Base-by-base conservation (phyloP, 2,888 invertebrate genomes). In the Galerucella nymphaeae region DNA sequence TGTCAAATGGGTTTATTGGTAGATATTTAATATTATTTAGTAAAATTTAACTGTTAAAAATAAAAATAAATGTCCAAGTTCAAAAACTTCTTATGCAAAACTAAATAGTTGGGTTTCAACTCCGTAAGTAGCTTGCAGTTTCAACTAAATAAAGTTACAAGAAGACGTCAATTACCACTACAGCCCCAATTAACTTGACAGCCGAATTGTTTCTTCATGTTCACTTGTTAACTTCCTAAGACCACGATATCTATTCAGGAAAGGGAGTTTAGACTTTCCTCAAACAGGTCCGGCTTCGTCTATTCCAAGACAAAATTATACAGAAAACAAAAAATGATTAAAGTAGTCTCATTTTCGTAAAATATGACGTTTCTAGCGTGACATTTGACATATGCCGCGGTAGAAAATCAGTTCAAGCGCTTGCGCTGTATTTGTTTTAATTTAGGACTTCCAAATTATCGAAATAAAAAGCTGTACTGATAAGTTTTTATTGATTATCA, bases 141-240 rank as follows among this genome's bases (percentile, higher is more conserved):
- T 23, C 38, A 61, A 23, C 61, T n/a, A 18, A 61, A 61, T 61
- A 61, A 61, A 61, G 61, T 42, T 42, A 16, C 30, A 23, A 11
- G 14, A 38, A 20, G 14, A 62, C 16, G 42, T 53, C 53, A 53
- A 53, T 53, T 53, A 53, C 53, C 53, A 53, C 53, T 50, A 53
- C 9, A 30, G 30, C 53, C 20, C 53, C 65, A 50, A 65, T 65
- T 65, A 65, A 65, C 48, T 64, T 65, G 50, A 50, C 53, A 50
- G 30, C 10, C 30, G 38, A 23, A 65, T 50, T 65, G 65, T 53
- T 65, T 65, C 53, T 53, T 30, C 30, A 53, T 65, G 23, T 38
- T 65, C 50, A 53, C 64, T 64, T 64, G 64, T 48, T 45, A 64
- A 64, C 48, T 65, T 65, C 53, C 53, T 48, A 65, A 65, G 23